Conservation (phyloP, 1,140 invertebrate species). For the Lucilia sericata region DNA sequence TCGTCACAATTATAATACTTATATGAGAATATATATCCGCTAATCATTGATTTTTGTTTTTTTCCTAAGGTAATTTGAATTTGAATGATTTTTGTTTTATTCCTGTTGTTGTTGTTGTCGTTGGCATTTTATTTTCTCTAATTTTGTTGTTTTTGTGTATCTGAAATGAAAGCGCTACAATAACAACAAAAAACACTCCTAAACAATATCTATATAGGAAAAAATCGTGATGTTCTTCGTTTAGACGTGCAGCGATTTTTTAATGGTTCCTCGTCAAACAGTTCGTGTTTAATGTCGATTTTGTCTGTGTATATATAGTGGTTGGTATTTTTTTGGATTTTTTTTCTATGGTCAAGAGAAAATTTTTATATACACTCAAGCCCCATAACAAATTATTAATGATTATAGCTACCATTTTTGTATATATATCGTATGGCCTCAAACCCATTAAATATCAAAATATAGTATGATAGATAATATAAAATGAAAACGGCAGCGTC, state of each 20-base stretch:
- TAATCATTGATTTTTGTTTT: background rate
- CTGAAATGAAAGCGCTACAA: background rate
- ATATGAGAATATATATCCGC: background rate
- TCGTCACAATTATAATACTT: background rate
- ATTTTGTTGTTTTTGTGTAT: background rate
- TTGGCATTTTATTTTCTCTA: background rate
- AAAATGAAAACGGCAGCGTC: no score
- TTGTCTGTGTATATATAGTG: background rate
- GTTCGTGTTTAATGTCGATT: no score
- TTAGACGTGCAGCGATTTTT: background rate
- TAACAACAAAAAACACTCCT: background rate
- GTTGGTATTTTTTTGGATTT: no score
- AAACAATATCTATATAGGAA: background rate
- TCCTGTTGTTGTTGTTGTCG: background rate
- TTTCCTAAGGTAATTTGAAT: background rate
- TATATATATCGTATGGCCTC: no score
- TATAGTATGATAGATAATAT: no score
- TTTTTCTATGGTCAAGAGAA: no score
- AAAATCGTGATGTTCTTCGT: constrained; percentile 1
- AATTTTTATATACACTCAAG: no score
- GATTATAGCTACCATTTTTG: no score
- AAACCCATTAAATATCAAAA: no score
- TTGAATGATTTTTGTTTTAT: no score
- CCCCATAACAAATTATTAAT: no score
- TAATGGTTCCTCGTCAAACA: background rate